Conservation (phyloP, 2,888 invertebrate genomes). For the Drosophila incognita region DNA sequence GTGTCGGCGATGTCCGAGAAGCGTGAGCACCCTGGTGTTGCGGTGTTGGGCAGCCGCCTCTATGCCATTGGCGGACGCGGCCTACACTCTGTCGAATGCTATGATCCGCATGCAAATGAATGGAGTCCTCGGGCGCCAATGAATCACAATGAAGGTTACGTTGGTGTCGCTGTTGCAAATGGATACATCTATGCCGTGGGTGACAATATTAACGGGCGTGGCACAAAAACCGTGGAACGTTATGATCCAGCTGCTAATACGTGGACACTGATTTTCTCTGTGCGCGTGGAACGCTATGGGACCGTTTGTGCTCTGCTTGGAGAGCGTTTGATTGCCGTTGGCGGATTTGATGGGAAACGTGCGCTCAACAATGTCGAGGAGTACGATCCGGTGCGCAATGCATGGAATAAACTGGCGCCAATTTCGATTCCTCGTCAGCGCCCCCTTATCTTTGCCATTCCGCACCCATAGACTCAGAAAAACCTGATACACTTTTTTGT, state of each 20-base stretch:
- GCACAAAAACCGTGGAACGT: slow-evolving; percentile 95
- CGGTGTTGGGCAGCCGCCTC: slow-evolving; percentile 92
- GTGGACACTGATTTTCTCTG: slow-evolving; percentile 93
- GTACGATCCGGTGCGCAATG: slow-evolving; percentile 93
- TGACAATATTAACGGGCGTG: slow-evolving; percentile 87
- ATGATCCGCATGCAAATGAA: slow-evolving; percentile 89
- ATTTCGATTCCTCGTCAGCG: slow-evolving; percentile 94
- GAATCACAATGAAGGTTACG: slow-evolving; percentile 92
- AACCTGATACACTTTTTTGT: too few relatives aligned
- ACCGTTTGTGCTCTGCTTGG: slow-evolving; percentile 94
- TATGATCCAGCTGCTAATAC: slow-evolving; percentile 92
- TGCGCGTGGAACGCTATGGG: slow-evolving; percentile 93
- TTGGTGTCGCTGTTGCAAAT: slow-evolving; percentile 94
- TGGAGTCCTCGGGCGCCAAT: slow-evolving; percentile 95
- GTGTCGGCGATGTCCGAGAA: slow-evolving; percentile 95
- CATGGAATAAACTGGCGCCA: slow-evolving; percentile 92
- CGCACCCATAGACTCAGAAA: too few relatives aligned
- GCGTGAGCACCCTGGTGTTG: slow-evolving; percentile 93
- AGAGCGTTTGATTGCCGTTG: slow-evolving; percentile 91
- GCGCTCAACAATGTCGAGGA: slow-evolving; percentile 94
- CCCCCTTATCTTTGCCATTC: slow-evolving; percentile 91
- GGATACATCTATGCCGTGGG: slow-evolving; percentile 96
- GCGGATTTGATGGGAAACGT: slow-evolving; percentile 95
- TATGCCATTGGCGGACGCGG: slow-evolving; percentile 97
- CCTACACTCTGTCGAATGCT: slow-evolving; percentile 96